Conservation (phyloP, 2,797 vertebrate genomes). For the Spondyliosoma cantharus region DNA sequence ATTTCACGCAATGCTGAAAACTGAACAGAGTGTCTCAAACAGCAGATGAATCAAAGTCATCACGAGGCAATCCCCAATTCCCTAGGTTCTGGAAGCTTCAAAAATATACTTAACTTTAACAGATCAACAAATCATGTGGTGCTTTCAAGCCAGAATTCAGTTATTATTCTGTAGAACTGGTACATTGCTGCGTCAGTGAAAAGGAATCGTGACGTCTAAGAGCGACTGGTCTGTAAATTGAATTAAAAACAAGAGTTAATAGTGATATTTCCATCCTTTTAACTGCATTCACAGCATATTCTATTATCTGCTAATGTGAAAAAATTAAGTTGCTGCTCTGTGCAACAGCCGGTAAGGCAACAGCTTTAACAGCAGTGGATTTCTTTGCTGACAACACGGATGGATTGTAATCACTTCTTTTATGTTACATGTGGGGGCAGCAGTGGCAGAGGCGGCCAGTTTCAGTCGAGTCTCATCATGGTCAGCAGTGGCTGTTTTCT, state of each 20-base stretch:
- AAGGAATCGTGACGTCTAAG: background rate
- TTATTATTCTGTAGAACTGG: background rate
- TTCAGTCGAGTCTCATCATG: conserved; percentile 1
- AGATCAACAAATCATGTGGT: background rate
- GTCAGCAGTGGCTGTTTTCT: conserved; percentile 9
- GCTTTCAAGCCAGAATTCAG: background rate
- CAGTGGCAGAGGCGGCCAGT: background rate
- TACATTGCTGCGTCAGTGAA: background rate
- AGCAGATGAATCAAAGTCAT: background rate
- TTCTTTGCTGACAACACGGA: conserved; percentile 11
- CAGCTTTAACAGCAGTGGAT: conserved; percentile 31
- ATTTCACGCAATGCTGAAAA: background rate
- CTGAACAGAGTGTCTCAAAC: background rate
- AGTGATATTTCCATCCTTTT: background rate
- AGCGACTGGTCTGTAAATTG: background rate
- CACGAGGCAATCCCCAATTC: background rate
- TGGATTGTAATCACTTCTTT: conserved; percentile 22
- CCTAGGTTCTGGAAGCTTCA: background rate
- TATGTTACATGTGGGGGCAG: conserved; percentile 14
- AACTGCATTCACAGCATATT: background rate
- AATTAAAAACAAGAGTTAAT: background rate
- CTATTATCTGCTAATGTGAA: background rate
- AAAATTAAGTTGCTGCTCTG: background rate
- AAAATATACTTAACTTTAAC: background rate
- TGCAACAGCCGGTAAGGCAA: conserved; percentile 16